Evolutionary conservation across 2,888 invertebrate genomes (phyloP).

Genomic region (Drosophila limbata): DNA sequence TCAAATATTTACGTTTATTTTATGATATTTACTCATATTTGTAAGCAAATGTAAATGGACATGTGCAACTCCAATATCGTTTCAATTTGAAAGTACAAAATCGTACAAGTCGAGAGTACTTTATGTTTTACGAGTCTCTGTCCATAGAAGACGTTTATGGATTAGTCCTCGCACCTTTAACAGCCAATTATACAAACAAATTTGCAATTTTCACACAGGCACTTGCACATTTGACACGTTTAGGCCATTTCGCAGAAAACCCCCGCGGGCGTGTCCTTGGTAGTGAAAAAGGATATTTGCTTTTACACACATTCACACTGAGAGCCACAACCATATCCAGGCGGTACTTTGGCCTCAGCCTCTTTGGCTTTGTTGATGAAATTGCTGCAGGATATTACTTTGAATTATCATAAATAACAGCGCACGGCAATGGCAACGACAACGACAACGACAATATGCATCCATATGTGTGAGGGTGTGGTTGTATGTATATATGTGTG

Average conservation of each 20-base stretch:
- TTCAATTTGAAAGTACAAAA: constrained; percentile 7
- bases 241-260: constrained; percentile 51
- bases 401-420: constrained; percentile 77
- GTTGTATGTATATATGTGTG: neutral
- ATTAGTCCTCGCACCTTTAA: constrained; percentile 16
- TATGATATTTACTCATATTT: neutral
- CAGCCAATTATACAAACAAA: constrained; percentile 71
- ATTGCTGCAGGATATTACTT: constrained; percentile 78
- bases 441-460: constrained; percentile 27
- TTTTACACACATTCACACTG: constrained; percentile 36
- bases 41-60: neutral
- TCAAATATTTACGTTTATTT: constrained; percentile 1
- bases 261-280: constrained; percentile 29
- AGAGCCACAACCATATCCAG: neutral
- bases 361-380: constrained; percentile 72
- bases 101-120: constrained; percentile 1
- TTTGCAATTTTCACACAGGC: constrained; percentile 67
- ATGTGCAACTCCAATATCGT: neutral
- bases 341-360: constrained; percentile 27
- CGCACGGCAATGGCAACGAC: constrained; percentile 53
- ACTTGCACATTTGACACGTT: constrained; percentile 73
- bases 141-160: constrained; percentile 15
- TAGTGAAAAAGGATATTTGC: constrained; percentile 65
- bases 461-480: constrained; percentile 21
- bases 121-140: constrained; percentile 27